Base-by-base conservation (phyloP, 2,113 vertebrate species). In the Neodontobutis hainanensis region DNA sequence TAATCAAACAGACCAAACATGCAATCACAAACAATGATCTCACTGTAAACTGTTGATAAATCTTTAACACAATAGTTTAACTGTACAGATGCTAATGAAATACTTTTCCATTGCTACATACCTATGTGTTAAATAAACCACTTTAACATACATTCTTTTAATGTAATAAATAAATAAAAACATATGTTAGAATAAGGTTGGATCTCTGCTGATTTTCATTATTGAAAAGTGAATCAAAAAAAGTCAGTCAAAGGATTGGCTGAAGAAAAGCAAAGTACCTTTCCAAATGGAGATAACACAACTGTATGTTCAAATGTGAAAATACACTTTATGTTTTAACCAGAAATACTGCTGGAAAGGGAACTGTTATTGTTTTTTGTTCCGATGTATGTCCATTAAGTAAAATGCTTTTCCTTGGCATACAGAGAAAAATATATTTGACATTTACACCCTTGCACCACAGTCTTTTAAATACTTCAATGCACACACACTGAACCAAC, bases 221-320 rank as follows among this genome's bases (percentile, higher is more conserved):
- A 3, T 27, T 27, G 19, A 3, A 27, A 27, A 27, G 19, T 27
- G 19, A n/a, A n/a, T n/a, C n/a, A n/a, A n/a, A n/a, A 27, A 27
- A 27, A 27, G 19, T 27, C 19, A 27, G 19, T 27, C 19, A 27
- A 27, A 27, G 19, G 19, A 52, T 40, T 50, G 0, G 10, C 34
- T 64, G 53, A 79, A 14, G 38, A 81, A 52, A 62, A 67, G 64
- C 65, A 53, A 77, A 19, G 65, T 44, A 59, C 7, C 57, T 78
- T 79, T 61, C 55, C 73, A 82, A 60, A 47, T 38, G 57, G 36
- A 71, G 47, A 66, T 65, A 60, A 79, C 60, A 76, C 52, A 70
- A 60, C 14, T 60, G 52, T 50, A 61, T 46, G 43, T 49, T 58
- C 45, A 67, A 48, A 77, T 47, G 48, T 70, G 45, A 56, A 19